phyloP scores from a whole-genome alignment of 92 coral and sea anemone species.

The Epizoanthus ramosus region DNA sequence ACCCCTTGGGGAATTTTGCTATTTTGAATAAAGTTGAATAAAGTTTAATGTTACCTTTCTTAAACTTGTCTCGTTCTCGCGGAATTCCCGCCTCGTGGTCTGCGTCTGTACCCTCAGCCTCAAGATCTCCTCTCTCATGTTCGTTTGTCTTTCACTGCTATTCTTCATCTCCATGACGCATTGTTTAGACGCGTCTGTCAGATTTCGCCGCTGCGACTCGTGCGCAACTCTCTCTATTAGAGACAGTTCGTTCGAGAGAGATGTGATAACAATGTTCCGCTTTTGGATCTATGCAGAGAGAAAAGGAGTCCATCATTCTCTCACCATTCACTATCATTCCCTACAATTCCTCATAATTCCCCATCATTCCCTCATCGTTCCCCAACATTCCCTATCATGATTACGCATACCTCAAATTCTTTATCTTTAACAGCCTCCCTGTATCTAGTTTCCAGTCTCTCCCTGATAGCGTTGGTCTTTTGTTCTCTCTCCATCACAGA shows the following conservation, averaged over 20 bases:
- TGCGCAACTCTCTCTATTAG: constrained; percentile 65
- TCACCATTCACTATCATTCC: no score
- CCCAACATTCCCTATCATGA: no score
- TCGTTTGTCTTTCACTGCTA: constrained; percentile 46
- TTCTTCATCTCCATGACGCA: constrained; percentile 60
- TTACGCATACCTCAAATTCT: constrained; percentile 71
- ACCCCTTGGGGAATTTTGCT: no score
- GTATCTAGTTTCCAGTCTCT: constrained; percentile 72
- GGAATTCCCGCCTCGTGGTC: constrained; percentile 50
- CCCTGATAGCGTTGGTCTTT: constrained; percentile 68
- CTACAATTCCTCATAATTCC: no score
- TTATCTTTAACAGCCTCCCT: constrained; percentile 75
- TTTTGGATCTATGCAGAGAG: constrained; percentile 50
- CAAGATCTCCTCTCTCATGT: constrained; percentile 64
- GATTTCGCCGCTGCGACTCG: constrained; percentile 69
- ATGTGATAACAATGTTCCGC: constrained; percentile 56
- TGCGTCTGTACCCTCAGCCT: constrained; percentile 34
- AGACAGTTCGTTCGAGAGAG: constrained; percentile 59
- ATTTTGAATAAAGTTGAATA: no score
- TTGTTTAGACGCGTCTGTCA: constrained; percentile 72
- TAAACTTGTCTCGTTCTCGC: constrained; percentile 66
- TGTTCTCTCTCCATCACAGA: constrained; percentile 82
- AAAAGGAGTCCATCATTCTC: no score
- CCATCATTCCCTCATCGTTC: no score
- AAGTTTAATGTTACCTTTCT: constrained; percentile 65